These are phyloP conservation scores for Drosophila bifasciata DNA, from an alignment of 1,140 invertebrate species.

Conservation along the genomic window DNA sequence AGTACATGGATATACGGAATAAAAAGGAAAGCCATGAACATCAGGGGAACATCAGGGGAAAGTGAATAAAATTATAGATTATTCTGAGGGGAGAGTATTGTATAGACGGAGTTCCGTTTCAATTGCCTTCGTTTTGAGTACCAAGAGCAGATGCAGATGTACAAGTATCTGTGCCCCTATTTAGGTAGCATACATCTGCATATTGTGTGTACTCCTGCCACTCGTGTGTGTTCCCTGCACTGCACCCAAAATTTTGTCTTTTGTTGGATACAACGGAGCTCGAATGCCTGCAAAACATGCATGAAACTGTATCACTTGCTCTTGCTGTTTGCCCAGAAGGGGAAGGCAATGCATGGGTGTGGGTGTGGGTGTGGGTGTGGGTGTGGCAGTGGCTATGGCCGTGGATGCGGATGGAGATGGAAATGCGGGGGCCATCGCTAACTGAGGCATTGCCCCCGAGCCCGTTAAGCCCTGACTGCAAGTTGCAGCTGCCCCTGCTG, in stretches of 20 bases:
- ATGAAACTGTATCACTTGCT: slow-evolving; percentile 66
- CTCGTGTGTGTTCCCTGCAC: slow-evolving; percentile 1
- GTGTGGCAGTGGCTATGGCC: not conserved
- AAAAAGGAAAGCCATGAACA: too few species aligned
- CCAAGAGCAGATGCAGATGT: slow-evolving; percentile 38
- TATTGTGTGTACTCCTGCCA: not conserved
- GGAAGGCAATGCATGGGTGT: slow-evolving; percentile 6
- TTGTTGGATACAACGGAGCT: slow-evolving; percentile 5
- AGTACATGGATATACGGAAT: too few species aligned
- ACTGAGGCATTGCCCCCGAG: slow-evolving; percentile 44
- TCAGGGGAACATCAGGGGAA: too few species aligned
- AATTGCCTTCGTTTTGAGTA: slow-evolving; percentile 2
- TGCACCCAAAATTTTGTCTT: slow-evolving; percentile 26
- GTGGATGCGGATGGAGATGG: not conserved
- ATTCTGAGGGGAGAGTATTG: too few species aligned
- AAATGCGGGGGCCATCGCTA: slow-evolving; percentile 16
- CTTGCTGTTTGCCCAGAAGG: slow-evolving; percentile 30
- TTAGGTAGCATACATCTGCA: slow-evolving; percentile 8
- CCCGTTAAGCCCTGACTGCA: slow-evolving; percentile 24
- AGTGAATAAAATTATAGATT: too few species aligned
- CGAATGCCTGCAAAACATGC: slow-evolving; percentile 61
- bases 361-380: not conserved
- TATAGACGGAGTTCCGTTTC: not conserved
- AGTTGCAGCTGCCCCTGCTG: slow-evolving; percentile 38
- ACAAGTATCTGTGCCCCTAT: slow-evolving; percentile 7